A percentile compares a stretch with the other conserved stretches of the same genome.
Conservation (phyloP, 2,888 invertebrate genomes). For the Ichneumoninae sp. region DNA sequence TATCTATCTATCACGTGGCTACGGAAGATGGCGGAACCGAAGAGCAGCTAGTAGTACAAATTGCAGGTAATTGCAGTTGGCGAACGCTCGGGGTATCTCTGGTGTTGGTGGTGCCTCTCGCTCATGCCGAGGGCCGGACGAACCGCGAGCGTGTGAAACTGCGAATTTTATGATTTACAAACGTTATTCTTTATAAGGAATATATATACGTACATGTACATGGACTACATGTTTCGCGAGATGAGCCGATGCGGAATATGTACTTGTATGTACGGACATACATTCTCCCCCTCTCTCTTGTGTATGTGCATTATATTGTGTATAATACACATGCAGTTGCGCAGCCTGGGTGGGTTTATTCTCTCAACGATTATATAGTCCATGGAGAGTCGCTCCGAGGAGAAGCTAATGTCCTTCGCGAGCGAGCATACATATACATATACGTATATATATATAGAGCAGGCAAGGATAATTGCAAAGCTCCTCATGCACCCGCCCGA, state of each 20-base stretch:
- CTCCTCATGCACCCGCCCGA: slow-evolving; percentile 60
- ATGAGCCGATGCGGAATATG: not conserved
- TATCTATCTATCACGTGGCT: slow-evolving; percentile 33
- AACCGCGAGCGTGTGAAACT: slow-evolving; percentile 79
- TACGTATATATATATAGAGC: not conserved
- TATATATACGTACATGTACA: slow-evolving; percentile 20
- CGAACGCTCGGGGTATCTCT: slow-evolving; percentile 29
- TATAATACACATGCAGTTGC: slow-evolving; percentile 50
- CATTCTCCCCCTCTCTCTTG: not conserved
- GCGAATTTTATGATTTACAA: slow-evolving; percentile 80
- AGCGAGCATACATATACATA: slow-evolving; percentile 2
- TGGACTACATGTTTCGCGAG: not conserved
- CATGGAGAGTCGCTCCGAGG: not conserved
- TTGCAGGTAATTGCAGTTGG: slow-evolving; percentile 79
- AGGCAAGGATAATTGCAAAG: slow-evolving; percentile 64
- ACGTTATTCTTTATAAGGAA: slow-evolving; percentile 72
- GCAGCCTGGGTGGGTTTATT: slow-evolving; percentile 61
- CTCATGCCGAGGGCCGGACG: slow-evolving; percentile 51
- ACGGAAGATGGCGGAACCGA: slow-evolving; percentile 56
- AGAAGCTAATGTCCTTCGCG: slow-evolving; percentile 43
- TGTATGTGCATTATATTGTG: slow-evolving; percentile 43
- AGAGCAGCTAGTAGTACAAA: slow-evolving; percentile 74
- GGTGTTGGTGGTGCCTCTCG: not conserved
- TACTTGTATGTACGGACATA: slow-evolving; percentile 15
- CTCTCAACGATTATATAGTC: slow-evolving; percentile 49